A percentile compares a stretch with the other conserved stretches of the same genome.
phyloP scores from a whole-genome alignment of 1,140 invertebrate species.

The Maniola jurtina region DNA sequence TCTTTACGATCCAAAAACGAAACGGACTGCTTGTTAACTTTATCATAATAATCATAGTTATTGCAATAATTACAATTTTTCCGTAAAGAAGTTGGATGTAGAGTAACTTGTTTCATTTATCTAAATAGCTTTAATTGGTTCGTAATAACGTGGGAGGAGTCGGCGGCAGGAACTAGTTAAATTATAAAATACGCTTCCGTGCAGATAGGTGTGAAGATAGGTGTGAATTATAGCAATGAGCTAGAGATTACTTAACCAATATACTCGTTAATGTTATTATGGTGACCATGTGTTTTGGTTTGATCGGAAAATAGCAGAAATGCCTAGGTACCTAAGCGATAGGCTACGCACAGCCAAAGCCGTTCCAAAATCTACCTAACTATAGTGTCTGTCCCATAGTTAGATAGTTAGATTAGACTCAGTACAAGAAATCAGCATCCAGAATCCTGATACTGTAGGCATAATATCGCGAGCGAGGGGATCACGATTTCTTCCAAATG shows the following conservation, averaged over 20 bases:
- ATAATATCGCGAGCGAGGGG: no score
- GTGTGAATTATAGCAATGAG: conserved; percentile 21
- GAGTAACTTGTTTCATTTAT: conserved; percentile 8
- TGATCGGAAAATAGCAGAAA: background rate
- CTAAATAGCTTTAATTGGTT: conserved; percentile 24
- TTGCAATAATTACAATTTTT: background rate
- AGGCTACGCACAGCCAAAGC: no score
- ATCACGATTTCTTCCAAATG: no score
- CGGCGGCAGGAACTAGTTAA: conserved; percentile 18
- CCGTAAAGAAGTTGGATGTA: conserved; percentile 1
- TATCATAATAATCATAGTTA: no score
- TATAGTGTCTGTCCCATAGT: no score
- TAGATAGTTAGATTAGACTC: no score
- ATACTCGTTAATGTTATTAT: conserved; percentile 10
- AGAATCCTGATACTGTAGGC: no score
- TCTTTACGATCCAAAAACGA: no score
- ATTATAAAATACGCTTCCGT: conserved; percentile 27
- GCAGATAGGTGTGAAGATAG: conserved; percentile 23
- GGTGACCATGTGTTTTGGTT: background rate
- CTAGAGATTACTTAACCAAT: conserved; percentile 18
- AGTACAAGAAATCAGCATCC: no score
- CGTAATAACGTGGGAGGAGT: conserved; percentile 26
- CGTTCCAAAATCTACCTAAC: no score
- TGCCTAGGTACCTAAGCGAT: no score
- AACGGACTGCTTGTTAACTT: no score